Conservation (phyloP, 2,113 vertebrate species). For the Porphyrio hochstetteri region DNA sequence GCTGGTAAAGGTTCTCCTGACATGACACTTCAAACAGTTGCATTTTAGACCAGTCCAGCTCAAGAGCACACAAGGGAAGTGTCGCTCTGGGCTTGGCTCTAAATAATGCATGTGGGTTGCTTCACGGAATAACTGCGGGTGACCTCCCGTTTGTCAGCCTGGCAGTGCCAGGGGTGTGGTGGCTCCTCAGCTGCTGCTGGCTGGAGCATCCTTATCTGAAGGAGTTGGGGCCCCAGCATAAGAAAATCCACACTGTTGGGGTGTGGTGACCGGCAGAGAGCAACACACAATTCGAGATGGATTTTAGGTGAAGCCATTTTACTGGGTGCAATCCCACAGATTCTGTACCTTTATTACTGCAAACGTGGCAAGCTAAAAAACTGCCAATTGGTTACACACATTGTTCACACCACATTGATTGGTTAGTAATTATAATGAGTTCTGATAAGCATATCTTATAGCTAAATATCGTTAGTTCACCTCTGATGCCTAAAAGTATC, state of each 20-base stretch:
- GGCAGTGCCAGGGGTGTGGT: rapidly evolving
- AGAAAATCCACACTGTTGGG: rapidly evolving
- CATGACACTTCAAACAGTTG: conserved; percentile 25
- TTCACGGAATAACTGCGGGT: neutral
- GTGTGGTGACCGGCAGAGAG: no score
- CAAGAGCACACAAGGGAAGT: neutral
- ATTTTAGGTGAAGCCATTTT: no score
- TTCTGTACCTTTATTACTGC: no score
- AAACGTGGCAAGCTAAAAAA: no score
- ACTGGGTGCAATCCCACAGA: no score
- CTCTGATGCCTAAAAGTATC: no score
- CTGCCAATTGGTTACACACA: no score
- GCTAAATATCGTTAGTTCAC: no score
- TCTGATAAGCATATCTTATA: no score
- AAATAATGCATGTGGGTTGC: conserved; percentile 2
- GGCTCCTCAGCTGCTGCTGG: neutral
- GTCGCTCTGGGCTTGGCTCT: neutral
- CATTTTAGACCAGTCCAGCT: neutral
- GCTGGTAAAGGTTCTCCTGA: neutral
- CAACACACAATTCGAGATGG: no score
- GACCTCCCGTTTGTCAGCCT: neutral
- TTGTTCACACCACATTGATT: no score
- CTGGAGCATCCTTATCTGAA: neutral
- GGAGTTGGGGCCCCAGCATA: neutral
- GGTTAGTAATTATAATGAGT: no score